These are phyloP conservation scores for Ochotona princeps DNA, from an alignment of 2,113 vertebrate species.

Conservation along the genomic window DNA sequence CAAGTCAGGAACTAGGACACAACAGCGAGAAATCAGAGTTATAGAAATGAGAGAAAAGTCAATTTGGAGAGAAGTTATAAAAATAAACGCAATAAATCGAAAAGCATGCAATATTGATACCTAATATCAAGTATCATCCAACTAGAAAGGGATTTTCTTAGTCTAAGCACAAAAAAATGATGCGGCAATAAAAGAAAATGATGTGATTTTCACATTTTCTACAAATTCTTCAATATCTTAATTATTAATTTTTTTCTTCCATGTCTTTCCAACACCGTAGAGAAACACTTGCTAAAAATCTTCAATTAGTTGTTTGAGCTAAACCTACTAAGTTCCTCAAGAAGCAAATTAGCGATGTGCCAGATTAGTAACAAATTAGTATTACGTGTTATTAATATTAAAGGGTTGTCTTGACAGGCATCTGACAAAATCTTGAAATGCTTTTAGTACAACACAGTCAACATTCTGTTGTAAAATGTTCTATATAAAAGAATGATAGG, in stretches of 20 bases:
- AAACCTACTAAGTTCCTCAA: conserved; percentile 25
- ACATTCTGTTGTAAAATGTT: not conserved
- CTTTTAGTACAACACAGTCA: not conserved
- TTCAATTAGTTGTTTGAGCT: conserved; percentile 7
- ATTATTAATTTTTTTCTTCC: conserved; percentile 55
- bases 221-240: conserved; percentile 9
- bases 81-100: conserved; percentile 28
- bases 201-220: not conserved
- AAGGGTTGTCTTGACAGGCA: not conserved
- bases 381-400: not conserved
- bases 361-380: conserved; percentile 38
- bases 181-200: conserved; percentile 17
- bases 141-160: not conserved
- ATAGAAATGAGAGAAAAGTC: conserved; percentile 50
- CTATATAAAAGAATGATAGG: conserved; percentile 1
- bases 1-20: conserved; percentile 20
- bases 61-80: conserved; percentile 5
- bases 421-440: conserved; percentile 25
- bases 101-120: not conserved
- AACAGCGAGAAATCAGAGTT: conserved; percentile 36
- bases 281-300: conserved; percentile 57
- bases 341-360: conserved; percentile 9
- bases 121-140: not conserved
- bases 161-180: not conserved
- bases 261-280: not conserved